phyloP scores from a whole-genome alignment of 2,113 vertebrate species.

The Phocoena phocoena region DNA sequence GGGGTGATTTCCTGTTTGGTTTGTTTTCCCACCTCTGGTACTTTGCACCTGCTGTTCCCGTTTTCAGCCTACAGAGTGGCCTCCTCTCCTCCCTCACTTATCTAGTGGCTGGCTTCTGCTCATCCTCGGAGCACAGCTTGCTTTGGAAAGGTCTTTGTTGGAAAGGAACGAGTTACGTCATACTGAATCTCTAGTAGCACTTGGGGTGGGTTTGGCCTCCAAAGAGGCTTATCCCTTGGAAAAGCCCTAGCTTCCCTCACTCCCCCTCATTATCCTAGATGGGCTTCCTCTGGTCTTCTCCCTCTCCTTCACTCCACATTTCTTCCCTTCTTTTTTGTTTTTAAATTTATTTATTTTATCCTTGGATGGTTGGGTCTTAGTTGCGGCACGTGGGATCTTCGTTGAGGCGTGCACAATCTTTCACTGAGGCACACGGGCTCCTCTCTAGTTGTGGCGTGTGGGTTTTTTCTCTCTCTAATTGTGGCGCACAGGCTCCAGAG shows the following conservation, averaged over 20 bases:
- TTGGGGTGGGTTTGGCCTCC: not conserved
- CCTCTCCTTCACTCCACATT: not conserved
- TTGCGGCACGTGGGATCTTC: too few species aligned
- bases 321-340: not conserved
- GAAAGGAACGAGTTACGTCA: not conserved
- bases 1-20: not conserved
- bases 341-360: too few species aligned
- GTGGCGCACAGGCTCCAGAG: too few species aligned
- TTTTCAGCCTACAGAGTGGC: not conserved
- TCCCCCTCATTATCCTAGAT: not conserved
- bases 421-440: too few species aligned
- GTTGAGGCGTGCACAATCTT: too few species aligned
- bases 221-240: not conserved
- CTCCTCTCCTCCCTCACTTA: not conserved
- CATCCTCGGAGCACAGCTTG: not conserved
- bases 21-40: not conserved
- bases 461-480: too few species aligned
- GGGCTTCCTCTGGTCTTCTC: not conserved
- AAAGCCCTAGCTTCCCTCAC: not conserved
- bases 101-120: not conserved
- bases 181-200: not conserved
- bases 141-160: not conserved
- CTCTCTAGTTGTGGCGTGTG: too few species aligned
- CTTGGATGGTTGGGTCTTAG: too few species aligned
- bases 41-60: not conserved